Evolutionary conservation across 2,113 vertebrate species (phyloP).

Genomic region (Narcine bancroftii): DNA sequence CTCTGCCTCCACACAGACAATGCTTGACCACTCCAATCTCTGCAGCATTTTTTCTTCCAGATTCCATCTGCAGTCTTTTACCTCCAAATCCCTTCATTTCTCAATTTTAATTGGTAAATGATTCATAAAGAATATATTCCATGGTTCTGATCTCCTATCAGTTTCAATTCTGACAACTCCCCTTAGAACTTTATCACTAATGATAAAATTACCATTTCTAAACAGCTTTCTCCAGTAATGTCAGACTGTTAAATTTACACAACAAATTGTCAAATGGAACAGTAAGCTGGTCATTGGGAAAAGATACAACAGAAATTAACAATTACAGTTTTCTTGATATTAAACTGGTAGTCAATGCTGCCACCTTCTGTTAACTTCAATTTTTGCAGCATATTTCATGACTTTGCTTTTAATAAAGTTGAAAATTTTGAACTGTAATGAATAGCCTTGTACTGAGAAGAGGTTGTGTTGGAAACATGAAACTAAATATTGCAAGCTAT

Average conservation of each 20-base stretch:
- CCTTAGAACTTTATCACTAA: background rate
- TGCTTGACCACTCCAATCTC: no score
- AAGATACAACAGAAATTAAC: background rate
- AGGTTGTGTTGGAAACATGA: background rate
- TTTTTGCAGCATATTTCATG: background rate
- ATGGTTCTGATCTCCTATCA: background rate
- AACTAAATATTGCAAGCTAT: background rate
- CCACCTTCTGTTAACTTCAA: background rate
- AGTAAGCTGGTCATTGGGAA: background rate
- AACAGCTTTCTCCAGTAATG: background rate
- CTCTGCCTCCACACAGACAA: no score
- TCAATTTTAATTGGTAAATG: background rate
- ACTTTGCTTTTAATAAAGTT: background rate
- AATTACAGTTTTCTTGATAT: background rate
- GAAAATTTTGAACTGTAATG: background rate
- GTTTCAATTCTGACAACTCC: no score
- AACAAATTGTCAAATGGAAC: background rate
- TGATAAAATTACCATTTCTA: background rate
- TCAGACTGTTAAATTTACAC: background rate
- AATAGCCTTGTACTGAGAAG: background rate
- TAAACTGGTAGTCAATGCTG: conserved; percentile 11
- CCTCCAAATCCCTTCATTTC: background rate
- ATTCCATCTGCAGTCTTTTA: background rate
- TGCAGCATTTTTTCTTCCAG: no score
- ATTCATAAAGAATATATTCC: background rate